Percentiles rank a stretch among this genome's conserved stretches.
These are phyloP conservation scores for Hoplodrina ambigua DNA, from an alignment of 2,888 invertebrate genomes.

Conservation along the genomic window DNA sequence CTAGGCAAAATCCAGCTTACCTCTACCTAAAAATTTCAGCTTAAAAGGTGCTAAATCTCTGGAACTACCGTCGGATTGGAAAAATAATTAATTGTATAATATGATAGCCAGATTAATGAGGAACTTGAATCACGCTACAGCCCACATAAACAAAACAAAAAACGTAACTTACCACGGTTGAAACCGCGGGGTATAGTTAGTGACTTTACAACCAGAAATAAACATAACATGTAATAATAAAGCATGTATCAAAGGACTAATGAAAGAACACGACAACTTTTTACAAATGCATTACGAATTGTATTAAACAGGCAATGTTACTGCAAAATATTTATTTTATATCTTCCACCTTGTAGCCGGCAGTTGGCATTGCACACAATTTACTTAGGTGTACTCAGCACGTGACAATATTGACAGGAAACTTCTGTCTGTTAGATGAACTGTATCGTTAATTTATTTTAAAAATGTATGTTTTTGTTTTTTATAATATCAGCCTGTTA, in stretches of 20 bases:
- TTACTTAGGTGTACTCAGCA: slow-evolving; percentile 45
- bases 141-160: too few species aligned
- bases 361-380: slow-evolving; percentile 50
- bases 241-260: slow-evolving; percentile 15
- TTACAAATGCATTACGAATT: slow-evolving; percentile 26
- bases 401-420: slow-evolving; percentile 37
- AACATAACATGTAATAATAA: background rate
- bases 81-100: too few species aligned
- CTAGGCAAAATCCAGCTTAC: background rate
- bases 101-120: too few species aligned
- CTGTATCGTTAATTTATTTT: background rate
- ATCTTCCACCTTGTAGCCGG: slow-evolving; percentile 39
- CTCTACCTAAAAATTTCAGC: background rate
- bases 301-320: slow-evolving; percentile 6
- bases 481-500: too few species aligned
- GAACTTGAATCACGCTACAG: too few species aligned
- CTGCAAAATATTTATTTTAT: slow-evolving; percentile 39
- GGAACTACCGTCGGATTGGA: too few species aligned
- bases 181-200: too few species aligned
- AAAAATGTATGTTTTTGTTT: background rate
- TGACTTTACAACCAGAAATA: slow-evolving; percentile 8
- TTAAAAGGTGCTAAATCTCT: too few species aligned
- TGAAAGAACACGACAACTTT: slow-evolving; percentile 11
- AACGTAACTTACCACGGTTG: too few species aligned
- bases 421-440: slow-evolving; percentile 8